phyloP scores from a whole-genome alignment of 2,113 vertebrate species.

The Ochotona princeps region DNA sequence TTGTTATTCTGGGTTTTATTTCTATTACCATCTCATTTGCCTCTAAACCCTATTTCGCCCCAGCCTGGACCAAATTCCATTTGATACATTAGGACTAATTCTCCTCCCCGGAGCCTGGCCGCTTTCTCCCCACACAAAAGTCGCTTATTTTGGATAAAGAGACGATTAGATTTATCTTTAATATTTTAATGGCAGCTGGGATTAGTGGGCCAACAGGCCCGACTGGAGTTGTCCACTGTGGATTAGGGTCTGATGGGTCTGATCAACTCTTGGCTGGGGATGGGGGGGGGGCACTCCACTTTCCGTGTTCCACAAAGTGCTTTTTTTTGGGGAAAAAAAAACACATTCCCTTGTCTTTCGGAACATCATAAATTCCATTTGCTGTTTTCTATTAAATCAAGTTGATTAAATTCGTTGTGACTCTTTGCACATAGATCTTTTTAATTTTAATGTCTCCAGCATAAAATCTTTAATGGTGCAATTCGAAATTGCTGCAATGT shows the following conservation, averaged over 20 bases:
- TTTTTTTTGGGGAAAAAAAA: constrained; percentile 80
- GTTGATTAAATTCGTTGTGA: constrained; percentile 90
- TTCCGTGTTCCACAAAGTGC: constrained; percentile 87
- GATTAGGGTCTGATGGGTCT: constrained; percentile 91
- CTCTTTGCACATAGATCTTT: constrained; percentile 91
- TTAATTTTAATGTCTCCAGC: constrained; percentile 89
- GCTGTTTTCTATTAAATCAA: constrained; percentile 91
- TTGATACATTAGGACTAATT: constrained; percentile 91
- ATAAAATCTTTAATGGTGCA: constrained; percentile 90
- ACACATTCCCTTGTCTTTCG: constrained; percentile 84
- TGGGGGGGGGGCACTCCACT: constrained; percentile 80
- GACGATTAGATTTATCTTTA: constrained; percentile 93
- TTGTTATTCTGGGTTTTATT: constrained; percentile 89
- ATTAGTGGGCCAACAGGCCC: constrained; percentile 87
- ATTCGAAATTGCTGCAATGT: constrained; percentile 85
- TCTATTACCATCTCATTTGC: constrained; percentile 90
- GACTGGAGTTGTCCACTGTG: constrained; percentile 82
- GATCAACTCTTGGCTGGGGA: constrained; percentile 88
- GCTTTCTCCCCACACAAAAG: constrained; percentile 90
- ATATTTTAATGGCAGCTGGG: constrained; percentile 93
- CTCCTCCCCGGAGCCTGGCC: constrained; percentile 89
- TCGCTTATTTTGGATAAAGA: constrained; percentile 93
- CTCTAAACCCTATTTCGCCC: constrained; percentile 88
- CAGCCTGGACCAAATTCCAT: constrained; percentile 87
- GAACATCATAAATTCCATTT: constrained; percentile 91